phyloP scores from a whole-genome alignment of 2,797 vertebrate genomes.

The Urocyon cinereoargenteus region DNA sequence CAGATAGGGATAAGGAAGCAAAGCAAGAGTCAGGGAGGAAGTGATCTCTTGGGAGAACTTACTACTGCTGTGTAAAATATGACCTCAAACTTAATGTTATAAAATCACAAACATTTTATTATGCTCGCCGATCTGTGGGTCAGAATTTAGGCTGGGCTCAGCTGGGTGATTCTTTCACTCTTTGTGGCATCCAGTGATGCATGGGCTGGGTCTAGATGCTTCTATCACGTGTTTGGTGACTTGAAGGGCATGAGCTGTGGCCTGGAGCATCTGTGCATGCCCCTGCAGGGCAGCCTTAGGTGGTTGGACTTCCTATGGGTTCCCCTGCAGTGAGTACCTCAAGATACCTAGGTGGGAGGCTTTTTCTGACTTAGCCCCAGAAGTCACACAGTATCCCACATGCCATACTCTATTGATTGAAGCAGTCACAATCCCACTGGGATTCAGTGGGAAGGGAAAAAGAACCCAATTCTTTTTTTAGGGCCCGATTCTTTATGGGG shows the following conservation, averaged over 20 bases:
- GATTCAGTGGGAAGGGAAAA: neutral
- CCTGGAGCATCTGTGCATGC: neutral
- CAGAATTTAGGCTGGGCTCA: slow-evolving; percentile 39
- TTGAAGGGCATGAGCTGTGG: neutral
- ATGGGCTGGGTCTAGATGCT: neutral
- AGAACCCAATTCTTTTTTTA: neutral
- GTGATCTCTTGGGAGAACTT: slow-evolving; percentile 20
- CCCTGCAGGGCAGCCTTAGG: neutral
- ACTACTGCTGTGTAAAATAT: neutral
- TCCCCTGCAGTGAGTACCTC: neutral
- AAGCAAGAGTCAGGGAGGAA: neutral
- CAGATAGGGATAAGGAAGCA: neutral
- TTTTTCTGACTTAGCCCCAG: neutral
- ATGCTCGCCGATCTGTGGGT: neutral
- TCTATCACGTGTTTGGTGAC: neutral
- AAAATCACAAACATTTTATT: neutral
- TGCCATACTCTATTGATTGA: neutral
- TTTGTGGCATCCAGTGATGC: neutral
- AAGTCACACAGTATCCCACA: neutral
- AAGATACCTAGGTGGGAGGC: neutral
- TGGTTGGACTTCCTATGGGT: neutral
- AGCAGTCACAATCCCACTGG: neutral
- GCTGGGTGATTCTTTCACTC: neutral
- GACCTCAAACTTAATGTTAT: neutral
- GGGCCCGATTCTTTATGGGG: neutral